Conservation (phyloP, 1,140 invertebrate genomes). For the Olivierus martensii region DNA sequence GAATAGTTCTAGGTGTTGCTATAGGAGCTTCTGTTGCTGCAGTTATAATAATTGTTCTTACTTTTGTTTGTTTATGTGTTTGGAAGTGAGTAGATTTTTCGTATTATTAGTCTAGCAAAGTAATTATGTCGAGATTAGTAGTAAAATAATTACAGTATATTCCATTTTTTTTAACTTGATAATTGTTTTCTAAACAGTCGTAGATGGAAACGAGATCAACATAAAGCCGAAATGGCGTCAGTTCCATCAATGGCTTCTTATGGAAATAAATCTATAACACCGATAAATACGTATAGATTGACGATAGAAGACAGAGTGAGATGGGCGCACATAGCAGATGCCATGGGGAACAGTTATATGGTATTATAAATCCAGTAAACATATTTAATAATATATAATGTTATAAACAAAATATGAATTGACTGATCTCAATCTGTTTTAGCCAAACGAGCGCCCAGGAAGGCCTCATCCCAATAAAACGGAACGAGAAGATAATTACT, state of each 20-base stretch:
- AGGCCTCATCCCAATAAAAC: too few relatives aligned
- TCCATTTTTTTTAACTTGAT: neutral
- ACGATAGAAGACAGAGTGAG: slow-evolving; percentile 18
- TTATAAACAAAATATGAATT: too few relatives aligned
- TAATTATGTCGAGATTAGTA: too few relatives aligned
- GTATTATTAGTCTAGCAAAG: too few relatives aligned
- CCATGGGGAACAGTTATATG: neutral
- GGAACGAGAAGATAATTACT: too few relatives aligned
- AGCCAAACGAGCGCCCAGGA: too few relatives aligned
- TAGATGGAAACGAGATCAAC: slow-evolving; percentile 15
- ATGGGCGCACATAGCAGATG: slow-evolving; percentile 18
- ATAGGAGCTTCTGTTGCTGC: slow-evolving; percentile 79
- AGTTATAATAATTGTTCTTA: slow-evolving; percentile 71
- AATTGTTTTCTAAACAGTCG: slow-evolving; percentile 2
- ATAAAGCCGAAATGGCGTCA: slow-evolving; percentile 2
- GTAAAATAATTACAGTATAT: too few relatives aligned
- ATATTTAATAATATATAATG: too few relatives aligned
- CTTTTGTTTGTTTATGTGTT: slow-evolving; percentile 70
- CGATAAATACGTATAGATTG: slow-evolving; percentile 2
- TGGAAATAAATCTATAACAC: slow-evolving; percentile 3
- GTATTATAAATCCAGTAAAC: neutral
- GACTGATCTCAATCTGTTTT: too few relatives aligned
- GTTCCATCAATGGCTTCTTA: slow-evolving; percentile 5
- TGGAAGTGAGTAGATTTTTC: slow-evolving; percentile 63
- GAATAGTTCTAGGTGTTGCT: slow-evolving; percentile 60